Base-by-base conservation (phyloP, 2,113 vertebrate genomes). In the Phyllostomus discolor region DNA sequence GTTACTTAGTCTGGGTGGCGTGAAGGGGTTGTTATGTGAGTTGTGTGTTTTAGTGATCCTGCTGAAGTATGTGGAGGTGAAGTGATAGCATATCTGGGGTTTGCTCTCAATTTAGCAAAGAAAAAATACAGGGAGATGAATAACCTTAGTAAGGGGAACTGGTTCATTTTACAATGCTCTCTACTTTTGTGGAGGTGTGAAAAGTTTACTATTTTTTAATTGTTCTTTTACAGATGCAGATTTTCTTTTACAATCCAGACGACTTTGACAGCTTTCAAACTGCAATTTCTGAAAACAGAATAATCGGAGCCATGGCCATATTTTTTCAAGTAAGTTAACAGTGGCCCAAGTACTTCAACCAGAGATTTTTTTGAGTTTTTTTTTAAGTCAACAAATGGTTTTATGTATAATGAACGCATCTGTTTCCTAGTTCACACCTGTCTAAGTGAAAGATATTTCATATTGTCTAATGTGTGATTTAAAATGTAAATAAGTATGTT, bases 201-300 rank as follows among this genome's bases (percentile, higher is more conserved):
- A 94, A 35, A 26, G 38, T 86, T 78, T 85, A 17, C 89, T 96
- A 35, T 38, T 84, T 7, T 97, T 94, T 94, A 97, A 82, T 95
- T 97, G 83, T 97, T 92, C 97, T 98, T 97, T 98, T 97, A 98
- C 99, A 99, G 99, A 99, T 99, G 99, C 99, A 99, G 98, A 99
- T 99, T 98, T 99, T 99, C 98, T 99, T 99, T 98, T 99, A 99
- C 98, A 99, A 99, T 98, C 99, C 99, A 2, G 99, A 99, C 54
- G 99, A 99, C 98, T 99, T 99, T 95, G 99, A 99, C 98, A 99
- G 99, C 97, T 99, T 99, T 97, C 99, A 99, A 88, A 98, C 98
- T 28, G 99, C 99, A 43, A 99, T 99, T 98, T 98, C 98, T 91
- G 99, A 99, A 97, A 99, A 99, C 98, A 99, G 99, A 96, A 98